These are phyloP conservation scores for Phasianus colchicus DNA, from an alignment of 2,113 vertebrate species.

Conservation along the genomic window DNA sequence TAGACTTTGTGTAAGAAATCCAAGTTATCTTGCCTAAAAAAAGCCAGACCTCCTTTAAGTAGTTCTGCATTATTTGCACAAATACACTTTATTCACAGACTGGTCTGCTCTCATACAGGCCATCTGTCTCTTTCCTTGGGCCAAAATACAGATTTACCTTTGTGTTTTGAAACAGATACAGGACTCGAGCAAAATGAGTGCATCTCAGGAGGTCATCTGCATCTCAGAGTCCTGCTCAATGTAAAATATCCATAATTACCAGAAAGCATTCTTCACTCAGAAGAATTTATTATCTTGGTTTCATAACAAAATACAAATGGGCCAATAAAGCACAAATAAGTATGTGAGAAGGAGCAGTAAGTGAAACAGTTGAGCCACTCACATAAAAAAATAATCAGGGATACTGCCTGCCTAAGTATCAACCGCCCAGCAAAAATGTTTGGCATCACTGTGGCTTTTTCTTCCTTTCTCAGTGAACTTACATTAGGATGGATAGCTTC, in stretches of 20 bases:
- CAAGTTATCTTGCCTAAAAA: neutral
- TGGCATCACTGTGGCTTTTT: neutral
- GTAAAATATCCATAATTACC: neutral
- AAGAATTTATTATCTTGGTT: neutral
- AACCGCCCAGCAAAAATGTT: constrained; percentile 1
- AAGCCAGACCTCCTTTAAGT: neutral
- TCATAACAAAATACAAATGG: neutral
- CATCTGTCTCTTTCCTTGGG: neutral
- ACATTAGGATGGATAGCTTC: neutral
- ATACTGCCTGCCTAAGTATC: neutral
- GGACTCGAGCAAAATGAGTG: neutral
- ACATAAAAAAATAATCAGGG: neutral
- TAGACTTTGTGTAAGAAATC: neutral
- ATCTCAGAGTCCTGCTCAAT: neutral
- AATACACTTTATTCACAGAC: neutral
- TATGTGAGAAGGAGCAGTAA: neutral
- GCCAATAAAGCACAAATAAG: neutral
- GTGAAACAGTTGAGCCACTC: neutral
- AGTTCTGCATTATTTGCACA: neutral
- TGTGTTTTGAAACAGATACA: neutral
- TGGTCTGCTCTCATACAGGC: neutral
- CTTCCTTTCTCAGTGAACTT: neutral
- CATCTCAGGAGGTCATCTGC: neutral
- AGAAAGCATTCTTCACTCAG: neutral
- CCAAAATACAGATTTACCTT: neutral